Base-by-base conservation (phyloP, 2,113 vertebrate species). In the Indri indri region DNA sequence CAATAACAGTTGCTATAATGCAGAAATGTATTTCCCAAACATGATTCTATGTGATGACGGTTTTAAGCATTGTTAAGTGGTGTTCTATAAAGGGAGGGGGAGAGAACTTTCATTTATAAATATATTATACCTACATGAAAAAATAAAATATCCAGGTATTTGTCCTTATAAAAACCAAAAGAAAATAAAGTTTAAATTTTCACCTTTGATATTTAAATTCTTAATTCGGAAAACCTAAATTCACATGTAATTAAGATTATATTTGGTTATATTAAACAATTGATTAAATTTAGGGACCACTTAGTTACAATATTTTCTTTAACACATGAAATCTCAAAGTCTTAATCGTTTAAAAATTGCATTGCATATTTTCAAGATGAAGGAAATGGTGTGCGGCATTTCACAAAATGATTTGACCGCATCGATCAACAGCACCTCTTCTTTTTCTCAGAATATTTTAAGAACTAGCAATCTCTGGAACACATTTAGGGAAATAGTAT, bases 251-350 rank as follows among this genome's bases (percentile, higher is more conserved):
- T 91, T 94, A 91, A 92, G 27, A 83, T 92, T 47, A 17, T 9
- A 25, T 89, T 7, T 95, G 86, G 98, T 93, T 94, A 0, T n/a
- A 61, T 92, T 96, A 88, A 94, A n/a, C 3, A 30, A 42, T 32
- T 71, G 16, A 25, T 83, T 42, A 70, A 57, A 8, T 95, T 88
- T 85, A 68, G 30, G 32, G 30, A 84, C 88, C 45, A 68, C 2
- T 18, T 32, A 85, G 40, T 47, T 88, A 76, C 93, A 85, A 27
- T 8, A 68, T 74, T 91, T 81, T 34, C 34, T 83, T 86, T 82
- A 83, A 81, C 11, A 27, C 8, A 16, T 45, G 25, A 89, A 86
- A 40, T 65, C 34, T 82, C 37, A 88, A 85, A 81, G 18, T 65
- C 34, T 90, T 79, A 50, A 18, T 32, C 94, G 30, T 92, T 11